phyloP scores from a whole-genome alignment of 2,797 vertebrate genomes.

The Rhinella marina region DNA sequence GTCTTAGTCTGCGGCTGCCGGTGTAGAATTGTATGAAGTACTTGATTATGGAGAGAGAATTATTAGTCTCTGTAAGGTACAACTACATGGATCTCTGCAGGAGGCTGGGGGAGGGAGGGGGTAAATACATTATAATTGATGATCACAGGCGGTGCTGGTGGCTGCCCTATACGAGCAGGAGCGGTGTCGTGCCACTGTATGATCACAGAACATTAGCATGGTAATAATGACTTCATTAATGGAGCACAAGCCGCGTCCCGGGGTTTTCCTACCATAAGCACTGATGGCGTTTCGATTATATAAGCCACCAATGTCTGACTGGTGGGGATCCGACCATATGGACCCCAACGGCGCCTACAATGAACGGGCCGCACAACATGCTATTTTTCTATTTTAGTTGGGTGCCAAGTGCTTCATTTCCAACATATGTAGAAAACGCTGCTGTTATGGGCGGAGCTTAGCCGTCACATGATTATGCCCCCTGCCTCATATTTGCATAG shows the following conservation, averaged over 20 bases:
- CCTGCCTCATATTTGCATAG: too few relatives aligned
- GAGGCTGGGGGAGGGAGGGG: background rate
- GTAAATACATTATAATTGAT: constrained; percentile 40
- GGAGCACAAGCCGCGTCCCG: background rate
- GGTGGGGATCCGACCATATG: background rate
- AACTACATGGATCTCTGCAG: background rate
- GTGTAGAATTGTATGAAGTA: background rate
- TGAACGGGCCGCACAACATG: background rate
- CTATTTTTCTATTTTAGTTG: too few relatives aligned
- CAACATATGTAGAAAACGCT: too few relatives aligned
- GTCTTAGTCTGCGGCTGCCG: background rate
- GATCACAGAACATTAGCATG: background rate
- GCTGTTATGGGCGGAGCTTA: too few relatives aligned
- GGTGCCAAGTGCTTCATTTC: too few relatives aligned
- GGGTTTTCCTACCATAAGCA: background rate
- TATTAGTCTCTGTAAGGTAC: background rate
- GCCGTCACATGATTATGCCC: too few relatives aligned
- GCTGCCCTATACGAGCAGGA: constrained; percentile 14
- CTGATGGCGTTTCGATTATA: background rate
- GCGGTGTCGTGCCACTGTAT: background rate
- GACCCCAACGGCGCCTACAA: background rate
- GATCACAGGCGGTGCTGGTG: background rate
- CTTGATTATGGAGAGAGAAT: background rate
- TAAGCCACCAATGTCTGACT: background rate
- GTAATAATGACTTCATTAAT: background rate